Evolutionary conservation across 2,888 invertebrate species (phyloP).

Genomic region (Hirudinaria manillensis): DNA sequence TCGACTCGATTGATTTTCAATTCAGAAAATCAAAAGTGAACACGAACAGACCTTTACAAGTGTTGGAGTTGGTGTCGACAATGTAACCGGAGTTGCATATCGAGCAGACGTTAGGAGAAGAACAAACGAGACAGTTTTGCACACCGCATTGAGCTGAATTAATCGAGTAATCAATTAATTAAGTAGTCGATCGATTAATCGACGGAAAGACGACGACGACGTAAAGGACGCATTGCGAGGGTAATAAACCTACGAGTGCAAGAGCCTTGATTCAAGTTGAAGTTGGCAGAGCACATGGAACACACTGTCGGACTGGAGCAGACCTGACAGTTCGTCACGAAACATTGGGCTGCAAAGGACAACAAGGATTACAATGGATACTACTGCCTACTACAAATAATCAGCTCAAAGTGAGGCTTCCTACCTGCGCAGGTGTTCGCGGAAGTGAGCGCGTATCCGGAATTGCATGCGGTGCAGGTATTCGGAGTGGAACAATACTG

Average conservation of each 20-base stretch:
- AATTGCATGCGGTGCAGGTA: not conserved
- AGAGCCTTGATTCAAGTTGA: not conserved
- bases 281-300: not conserved
- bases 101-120: not conserved
- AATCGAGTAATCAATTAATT: not conserved
- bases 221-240: not conserved
- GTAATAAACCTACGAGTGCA: not conserved
- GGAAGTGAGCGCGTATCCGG: not conserved
- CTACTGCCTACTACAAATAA: too few species aligned
- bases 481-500: not conserved
- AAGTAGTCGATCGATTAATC: not conserved
- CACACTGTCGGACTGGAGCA: not conserved
- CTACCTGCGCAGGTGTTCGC: not conserved
- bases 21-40: not conserved
- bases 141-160: slow-evolving; percentile 7
- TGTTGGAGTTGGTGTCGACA: not conserved
- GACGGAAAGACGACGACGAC: not conserved
- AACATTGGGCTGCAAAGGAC: slow-evolving; percentile 17
- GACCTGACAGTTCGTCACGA: slow-evolving; percentile 24
- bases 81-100: not conserved
- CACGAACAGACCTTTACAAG: not conserved
- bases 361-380: too few species aligned
- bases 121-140: slow-evolving; percentile 18
- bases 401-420: too few species aligned
- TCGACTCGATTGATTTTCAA: not conserved